Conservation (phyloP, 2,113 vertebrate species). For the Sapayoa aenigma region DNA sequence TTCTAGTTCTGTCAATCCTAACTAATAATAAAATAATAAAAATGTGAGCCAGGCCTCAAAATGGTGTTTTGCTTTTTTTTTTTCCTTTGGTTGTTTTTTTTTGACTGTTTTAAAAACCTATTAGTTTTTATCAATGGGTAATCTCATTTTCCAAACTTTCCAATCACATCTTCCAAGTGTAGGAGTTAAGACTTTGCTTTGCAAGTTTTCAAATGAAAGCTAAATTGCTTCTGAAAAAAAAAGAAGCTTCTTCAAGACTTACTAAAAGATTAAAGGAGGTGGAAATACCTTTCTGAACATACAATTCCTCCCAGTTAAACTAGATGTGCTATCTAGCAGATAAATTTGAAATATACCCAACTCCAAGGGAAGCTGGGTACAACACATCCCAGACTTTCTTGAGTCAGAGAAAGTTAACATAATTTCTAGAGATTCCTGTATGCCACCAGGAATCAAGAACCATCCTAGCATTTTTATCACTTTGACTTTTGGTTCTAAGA, state of each 20-base stretch:
- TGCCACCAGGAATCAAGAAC: neutral
- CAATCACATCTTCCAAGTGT: neutral
- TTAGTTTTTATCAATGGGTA: neutral
- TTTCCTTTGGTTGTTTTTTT: neutral
- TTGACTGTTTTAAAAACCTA: neutral
- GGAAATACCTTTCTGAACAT: neutral
- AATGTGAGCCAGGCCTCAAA: neutral
- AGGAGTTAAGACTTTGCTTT: neutral
- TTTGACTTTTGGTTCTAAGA: neutral
- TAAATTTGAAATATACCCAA: neutral
- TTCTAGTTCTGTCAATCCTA: neutral
- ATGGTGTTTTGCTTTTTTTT: rapidly evolving
- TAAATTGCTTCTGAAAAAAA: neutral
- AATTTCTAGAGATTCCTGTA: neutral
- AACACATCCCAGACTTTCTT: neutral
- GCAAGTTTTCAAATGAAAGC: neutral
- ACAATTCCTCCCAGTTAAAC: neutral
- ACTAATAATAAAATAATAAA: neutral
- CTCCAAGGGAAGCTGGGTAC: neutral
- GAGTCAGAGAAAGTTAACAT: neutral
- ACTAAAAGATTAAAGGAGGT: neutral
- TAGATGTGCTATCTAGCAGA: neutral
- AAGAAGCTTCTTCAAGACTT: neutral
- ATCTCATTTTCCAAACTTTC: neutral
- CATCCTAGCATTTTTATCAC: neutral